phyloP scores from a whole-genome alignment of 2,113 vertebrate genomes.

The Pomatorhinus ruficollis region DNA sequence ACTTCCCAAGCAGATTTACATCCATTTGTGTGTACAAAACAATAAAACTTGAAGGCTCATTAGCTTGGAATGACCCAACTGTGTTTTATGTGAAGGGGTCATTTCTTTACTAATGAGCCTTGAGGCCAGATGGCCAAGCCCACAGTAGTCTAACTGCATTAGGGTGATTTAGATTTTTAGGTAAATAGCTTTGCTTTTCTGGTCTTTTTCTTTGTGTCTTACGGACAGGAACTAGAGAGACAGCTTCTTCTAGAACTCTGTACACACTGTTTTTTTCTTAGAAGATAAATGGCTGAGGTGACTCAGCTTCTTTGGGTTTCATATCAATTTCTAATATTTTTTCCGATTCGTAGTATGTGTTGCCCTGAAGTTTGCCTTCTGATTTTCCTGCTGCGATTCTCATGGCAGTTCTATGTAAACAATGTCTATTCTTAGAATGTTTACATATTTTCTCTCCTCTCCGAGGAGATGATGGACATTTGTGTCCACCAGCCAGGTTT shows the following conservation, averaged over 20 bases:
- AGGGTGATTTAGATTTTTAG: conserved; percentile 56
- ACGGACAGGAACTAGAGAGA: background rate
- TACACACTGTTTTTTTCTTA: background rate
- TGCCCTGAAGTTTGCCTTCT: no score
- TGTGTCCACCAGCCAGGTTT: no score
- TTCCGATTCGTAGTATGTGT: background rate
- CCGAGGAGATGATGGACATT: no score
- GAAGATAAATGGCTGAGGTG: background rate
- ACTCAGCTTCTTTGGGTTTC: background rate
- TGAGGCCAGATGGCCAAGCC: conserved; percentile 62
- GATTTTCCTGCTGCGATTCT: no score
- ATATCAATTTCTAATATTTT: background rate
- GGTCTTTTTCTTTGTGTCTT: no score
- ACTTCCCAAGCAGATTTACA: background rate
- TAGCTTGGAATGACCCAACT: conserved; percentile 68
- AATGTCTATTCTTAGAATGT: no score
- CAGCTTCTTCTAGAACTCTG: background rate
- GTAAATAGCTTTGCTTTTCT: conserved; percentile 20
- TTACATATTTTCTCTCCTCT: no score
- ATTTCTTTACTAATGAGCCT: conserved; percentile 69
- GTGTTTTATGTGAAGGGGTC: conserved; percentile 56
- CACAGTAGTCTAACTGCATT: conserved; percentile 19
- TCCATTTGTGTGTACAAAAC: conserved; percentile 37
- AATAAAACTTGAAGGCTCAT: conserved; percentile 60
- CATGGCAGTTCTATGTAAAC: no score